A percentile compares a stretch with the other conserved stretches of the same genome.
These are phyloP conservation scores for Calidris pugnax DNA, from an alignment of 2,113 vertebrate genomes.

Conservation along the genomic window DNA sequence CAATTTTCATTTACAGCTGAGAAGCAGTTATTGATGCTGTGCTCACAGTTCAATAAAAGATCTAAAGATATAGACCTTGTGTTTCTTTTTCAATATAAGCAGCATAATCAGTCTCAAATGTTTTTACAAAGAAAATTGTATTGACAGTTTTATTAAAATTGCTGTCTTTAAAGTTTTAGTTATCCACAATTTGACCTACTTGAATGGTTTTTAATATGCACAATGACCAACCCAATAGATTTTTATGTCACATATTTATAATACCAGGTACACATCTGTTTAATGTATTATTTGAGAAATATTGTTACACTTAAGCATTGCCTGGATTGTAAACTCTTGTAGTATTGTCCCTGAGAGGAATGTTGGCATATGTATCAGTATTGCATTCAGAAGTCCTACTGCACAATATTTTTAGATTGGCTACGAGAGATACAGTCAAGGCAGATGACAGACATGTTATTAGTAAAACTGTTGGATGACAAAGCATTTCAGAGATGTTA, in stretches of 20 bases:
- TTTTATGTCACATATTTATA: constrained; percentile 47
- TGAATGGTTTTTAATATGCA: constrained; percentile 60
- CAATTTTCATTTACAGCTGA: constrained; percentile 82
- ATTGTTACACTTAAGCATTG: background rate
- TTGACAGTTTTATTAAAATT: constrained; percentile 79
- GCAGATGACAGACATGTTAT: background rate
- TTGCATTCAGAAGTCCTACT: background rate
- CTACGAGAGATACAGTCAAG: background rate
- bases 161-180: constrained; percentile 74
- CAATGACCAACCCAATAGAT: constrained; percentile 50
- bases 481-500: background rate
- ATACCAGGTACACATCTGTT: constrained; percentile 40
- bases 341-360: background rate
- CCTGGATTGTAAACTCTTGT: background rate
- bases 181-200: constrained; percentile 63
- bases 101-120: constrained; percentile 77
- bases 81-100: constrained; percentile 74
- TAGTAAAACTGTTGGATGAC: background rate
- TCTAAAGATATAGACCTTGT: constrained; percentile 73
- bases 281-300: constrained; percentile 37
- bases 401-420: background rate
- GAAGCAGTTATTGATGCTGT: constrained; percentile 77
- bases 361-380: background rate
- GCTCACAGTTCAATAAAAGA: constrained; percentile 76
- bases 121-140: constrained; percentile 75